Conservation (phyloP, 1,140 invertebrate species). For the Drosophila teissieri region DNA sequence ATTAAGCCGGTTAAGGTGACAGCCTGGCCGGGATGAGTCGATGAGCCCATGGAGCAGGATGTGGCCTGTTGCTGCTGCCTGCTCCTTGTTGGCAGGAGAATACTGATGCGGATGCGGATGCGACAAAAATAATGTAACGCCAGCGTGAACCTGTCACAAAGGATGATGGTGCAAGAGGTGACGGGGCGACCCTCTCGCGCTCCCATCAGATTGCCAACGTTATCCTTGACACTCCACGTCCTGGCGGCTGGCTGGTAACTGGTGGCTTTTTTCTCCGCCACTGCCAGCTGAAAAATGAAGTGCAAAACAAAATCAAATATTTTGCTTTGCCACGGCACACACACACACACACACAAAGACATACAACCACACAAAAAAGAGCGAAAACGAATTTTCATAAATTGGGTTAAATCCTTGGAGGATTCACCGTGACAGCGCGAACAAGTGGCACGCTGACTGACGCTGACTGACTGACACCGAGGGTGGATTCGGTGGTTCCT, state of each 20-base stretch:
- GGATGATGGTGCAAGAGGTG: slow-evolving; percentile 19
- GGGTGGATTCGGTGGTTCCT: slow-evolving; percentile 31
- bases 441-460: slow-evolving; percentile 71
- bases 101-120: slow-evolving; percentile 5
- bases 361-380: slow-evolving; percentile 20
- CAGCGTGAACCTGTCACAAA: slow-evolving; percentile 56
- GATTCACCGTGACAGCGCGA: slow-evolving; percentile 81
- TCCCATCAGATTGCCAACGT: slow-evolving; percentile 58
- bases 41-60: slow-evolving; percentile 3
- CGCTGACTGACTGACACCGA: slow-evolving; percentile 59
- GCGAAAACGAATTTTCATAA: slow-evolving; percentile 73
- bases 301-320: slow-evolving; percentile 81
- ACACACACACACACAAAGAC: slow-evolving; percentile 10
- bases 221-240: slow-evolving; percentile 73
- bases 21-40: slow-evolving; percentile 40
- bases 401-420: slow-evolving; percentile 82
- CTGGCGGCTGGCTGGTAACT: slow-evolving; percentile 53
- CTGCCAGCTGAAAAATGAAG: slow-evolving; percentile 73
- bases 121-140: slow-evolving; percentile 54
- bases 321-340: slow-evolving; percentile 52
- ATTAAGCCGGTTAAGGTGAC: slow-evolving; percentile 82
- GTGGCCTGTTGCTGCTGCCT: slow-evolving; percentile 61
- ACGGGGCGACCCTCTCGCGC: slow-evolving; percentile 45
- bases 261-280: slow-evolving; percentile 38
- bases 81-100: background rate